Conservation (phyloP, 2,888 invertebrate genomes). For the Ligdia adustata region DNA sequence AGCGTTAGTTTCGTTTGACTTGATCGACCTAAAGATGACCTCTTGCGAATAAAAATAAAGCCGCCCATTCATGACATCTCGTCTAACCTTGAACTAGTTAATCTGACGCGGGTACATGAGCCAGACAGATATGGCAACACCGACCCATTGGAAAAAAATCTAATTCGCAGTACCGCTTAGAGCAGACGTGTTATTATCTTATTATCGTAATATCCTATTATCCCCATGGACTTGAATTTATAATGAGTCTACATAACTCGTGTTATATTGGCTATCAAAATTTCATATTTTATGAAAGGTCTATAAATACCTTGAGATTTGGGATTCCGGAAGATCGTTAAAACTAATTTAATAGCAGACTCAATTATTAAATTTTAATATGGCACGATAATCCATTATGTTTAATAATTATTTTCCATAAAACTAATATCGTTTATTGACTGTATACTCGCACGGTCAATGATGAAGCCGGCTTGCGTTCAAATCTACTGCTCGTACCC, state of each 20-base stretch:
- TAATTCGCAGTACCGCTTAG: conserved; percentile 67
- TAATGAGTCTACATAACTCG: conserved; percentile 29
- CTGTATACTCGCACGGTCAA: not conserved
- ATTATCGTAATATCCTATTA: conserved; percentile 71
- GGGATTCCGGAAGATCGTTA: conserved; percentile 13
- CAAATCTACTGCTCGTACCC: conserved; percentile 28
- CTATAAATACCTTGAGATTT: not conserved
- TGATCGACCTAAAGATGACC: conserved; percentile 75
- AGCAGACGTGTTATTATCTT: conserved; percentile 78
- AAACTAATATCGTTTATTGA: conserved; percentile 12
- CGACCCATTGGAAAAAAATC: conserved; percentile 54
- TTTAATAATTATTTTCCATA: conserved; percentile 12
- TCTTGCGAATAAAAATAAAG: conserved; percentile 69
- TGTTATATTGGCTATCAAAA: conserved; percentile 4
- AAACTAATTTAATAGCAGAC: conserved; percentile 11
- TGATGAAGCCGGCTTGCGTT: conserved; percentile 5
- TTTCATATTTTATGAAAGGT: conserved; percentile 10
- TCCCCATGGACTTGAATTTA: conserved; percentile 43
- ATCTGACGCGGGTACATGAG: conserved; percentile 65
- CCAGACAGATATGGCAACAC: conserved; percentile 66
- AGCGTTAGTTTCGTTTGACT: conserved; percentile 67
- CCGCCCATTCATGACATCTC: conserved; percentile 68
- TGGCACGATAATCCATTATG: conserved; percentile 10
- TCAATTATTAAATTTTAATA: conserved; percentile 9
- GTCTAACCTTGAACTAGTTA: conserved; percentile 78